A percentile compares a stretch with the other conserved stretches of the same genome.
These are phyloP conservation scores for Aspidoscelis tigris DNA, from an alignment of 2,113 vertebrate genomes.

Conservation along the genomic window DNA sequence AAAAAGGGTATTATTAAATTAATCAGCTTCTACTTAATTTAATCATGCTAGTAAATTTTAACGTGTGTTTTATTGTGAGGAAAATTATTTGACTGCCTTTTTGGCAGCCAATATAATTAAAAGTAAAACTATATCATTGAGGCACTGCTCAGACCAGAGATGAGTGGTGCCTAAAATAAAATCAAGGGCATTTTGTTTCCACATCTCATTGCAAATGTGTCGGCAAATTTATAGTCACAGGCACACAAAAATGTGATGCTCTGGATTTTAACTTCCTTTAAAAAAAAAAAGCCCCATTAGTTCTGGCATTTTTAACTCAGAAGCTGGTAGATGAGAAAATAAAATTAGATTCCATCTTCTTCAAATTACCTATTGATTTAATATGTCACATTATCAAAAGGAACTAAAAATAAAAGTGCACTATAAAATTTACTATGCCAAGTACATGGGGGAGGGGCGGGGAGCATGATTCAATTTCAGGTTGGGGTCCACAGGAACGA, in stretches of 20 bases:
- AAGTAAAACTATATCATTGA: constrained; percentile 8
- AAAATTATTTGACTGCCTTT: constrained; percentile 15
- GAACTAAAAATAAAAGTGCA: neutral
- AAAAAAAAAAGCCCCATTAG: neutral
- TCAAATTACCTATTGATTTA: constrained; percentile 41
- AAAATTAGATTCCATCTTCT: constrained; percentile 34
- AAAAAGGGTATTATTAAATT: neutral
- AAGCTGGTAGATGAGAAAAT: constrained; percentile 7
- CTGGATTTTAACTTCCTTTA: constrained; percentile 16
- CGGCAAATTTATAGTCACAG: constrained; percentile 31
- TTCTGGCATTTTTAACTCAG: constrained; percentile 21
- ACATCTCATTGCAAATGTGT: neutral
- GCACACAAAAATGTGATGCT: neutral
- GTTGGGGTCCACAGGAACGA: neutral
- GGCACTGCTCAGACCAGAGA: neutral
- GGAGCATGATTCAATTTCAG: neutral
- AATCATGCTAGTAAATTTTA: constrained; percentile 34
- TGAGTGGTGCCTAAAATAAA: constrained; percentile 4
- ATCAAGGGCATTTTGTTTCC: constrained; percentile 16
- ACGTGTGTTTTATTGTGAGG: constrained; percentile 17
- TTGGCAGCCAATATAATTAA: constrained; percentile 27
- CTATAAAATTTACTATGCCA: constrained; percentile 10
- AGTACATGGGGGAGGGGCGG: neutral
- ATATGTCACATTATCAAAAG: constrained; percentile 34
- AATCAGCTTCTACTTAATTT: constrained; percentile 4